Conservation (phyloP, 2,113 vertebrate species). For the Ursus arctos region DNA sequence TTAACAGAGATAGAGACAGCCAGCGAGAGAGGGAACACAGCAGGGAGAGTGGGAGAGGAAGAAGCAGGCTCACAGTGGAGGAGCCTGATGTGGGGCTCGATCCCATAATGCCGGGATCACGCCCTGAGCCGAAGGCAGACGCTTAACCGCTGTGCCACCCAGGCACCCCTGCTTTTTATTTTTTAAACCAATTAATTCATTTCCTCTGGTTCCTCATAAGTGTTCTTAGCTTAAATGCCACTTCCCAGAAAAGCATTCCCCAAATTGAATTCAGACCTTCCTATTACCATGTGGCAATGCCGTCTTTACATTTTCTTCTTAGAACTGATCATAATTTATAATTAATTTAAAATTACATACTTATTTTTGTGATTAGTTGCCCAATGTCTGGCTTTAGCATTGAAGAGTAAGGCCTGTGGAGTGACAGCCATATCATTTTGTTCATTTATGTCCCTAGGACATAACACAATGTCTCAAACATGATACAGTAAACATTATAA, state of each 20-base stretch:
- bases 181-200: not conserved
- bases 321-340: not conserved
- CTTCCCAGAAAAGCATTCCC: not conserved
- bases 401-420: not conserved
- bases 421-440: not conserved
- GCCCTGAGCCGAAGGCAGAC: no score
- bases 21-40: no score
- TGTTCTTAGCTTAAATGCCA: not conserved
- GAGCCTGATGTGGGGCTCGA: no score
- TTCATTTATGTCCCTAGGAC: not conserved
- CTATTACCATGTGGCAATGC: not conserved
- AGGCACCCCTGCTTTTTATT: not conserved
- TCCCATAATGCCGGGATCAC: no score
- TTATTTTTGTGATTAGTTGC: not conserved
- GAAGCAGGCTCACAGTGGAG: no score
- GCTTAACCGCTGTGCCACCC: no score
- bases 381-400: not conserved
- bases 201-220: slow-evolving; percentile 9
- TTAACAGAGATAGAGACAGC: no score
- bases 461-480: not conserved
- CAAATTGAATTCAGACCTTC: not conserved
- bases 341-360: not conserved
- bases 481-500: not conserved
- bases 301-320: not conserved
- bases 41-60: no score